Percentiles rank a stretch among this genome's conserved stretches.
phyloP scores from a whole-genome alignment of 2,888 invertebrate species.

The Melanotus villosus region DNA sequence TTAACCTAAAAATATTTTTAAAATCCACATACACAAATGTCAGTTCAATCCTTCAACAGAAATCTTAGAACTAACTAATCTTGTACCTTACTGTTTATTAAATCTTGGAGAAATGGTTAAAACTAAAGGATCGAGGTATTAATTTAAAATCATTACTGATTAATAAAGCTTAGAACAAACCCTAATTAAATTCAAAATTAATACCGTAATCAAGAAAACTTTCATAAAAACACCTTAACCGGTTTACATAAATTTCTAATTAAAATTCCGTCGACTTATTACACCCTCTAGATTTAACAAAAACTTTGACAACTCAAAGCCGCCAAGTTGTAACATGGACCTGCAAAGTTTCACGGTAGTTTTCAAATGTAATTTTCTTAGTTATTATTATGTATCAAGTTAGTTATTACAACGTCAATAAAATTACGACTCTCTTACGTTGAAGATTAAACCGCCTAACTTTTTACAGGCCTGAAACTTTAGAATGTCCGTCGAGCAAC shows the following conservation, averaged over 20 bases:
- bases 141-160: neutral
- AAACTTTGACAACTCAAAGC: conserved; percentile 1
- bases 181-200: neutral
- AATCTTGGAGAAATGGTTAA: no score
- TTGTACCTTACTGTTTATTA: no score
- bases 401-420: neutral
- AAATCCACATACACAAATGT: no score
- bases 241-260: conserved; percentile 10
- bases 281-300: neutral
- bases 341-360: neutral
- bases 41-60: no score
- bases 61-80: no score
- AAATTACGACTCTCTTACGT: neutral
- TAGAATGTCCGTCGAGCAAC: conserved; percentile 75
- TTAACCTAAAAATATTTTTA: no score
- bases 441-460: no score
- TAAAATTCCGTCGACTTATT: neutral
- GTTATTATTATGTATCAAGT: neutral
- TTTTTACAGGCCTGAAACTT: conserved; percentile 60
- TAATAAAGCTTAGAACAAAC: neutral
- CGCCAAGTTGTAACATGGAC: neutral
- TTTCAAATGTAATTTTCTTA: neutral
- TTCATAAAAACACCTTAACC: neutral
- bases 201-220: neutral
- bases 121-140: no score